Base-by-base conservation (phyloP, 2,797 vertebrate genomes). In the Sylvia borin region DNA sequence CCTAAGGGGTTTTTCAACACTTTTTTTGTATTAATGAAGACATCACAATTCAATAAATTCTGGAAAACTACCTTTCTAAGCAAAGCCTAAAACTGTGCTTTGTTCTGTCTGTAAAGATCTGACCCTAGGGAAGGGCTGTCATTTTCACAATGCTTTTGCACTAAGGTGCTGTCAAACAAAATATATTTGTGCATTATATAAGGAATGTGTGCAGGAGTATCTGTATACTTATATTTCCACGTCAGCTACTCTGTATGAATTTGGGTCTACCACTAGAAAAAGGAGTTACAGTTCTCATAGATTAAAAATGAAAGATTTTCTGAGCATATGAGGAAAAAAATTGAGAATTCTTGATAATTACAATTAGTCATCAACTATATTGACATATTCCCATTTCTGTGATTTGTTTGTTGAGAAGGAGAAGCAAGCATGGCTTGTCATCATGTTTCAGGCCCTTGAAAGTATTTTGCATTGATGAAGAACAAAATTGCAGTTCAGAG, bases 181-280 rank as follows among this genome's bases (percentile, higher is more conserved):
- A 95, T 79, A 36, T 48, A 77, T 90, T 83, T 54, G 31, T 85
- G 25, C 78, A 55, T 91, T 90, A 77, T 38, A 53, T 70, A 93
- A 90, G 36, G 25, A 93, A 82, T 0, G 0, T 48, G 50, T 13
- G 1, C 43, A 77, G 53, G 53, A 75, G 5, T 65, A 43, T 85
- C 48, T 79, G n/a, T 66, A 26, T 50, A 57, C 34, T 86, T 61
- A 13, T 5, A 70, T 55, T 84, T 91, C 57, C 36, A 60, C 0
- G 0, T 70, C 85, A 88, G 43, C 64, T 66, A 40, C 45, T 62
- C 38, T 19, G 16, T 43, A 43, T 1, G 9, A 79, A 82, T 81
- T 66, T 67, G 61, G 17, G 32, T 48, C n/a, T 24, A 60, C 27
- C 26, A 43, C 8, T 29, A 51, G 21, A 62, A 85, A 43, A 90